A percentile compares a stretch with the other conserved stretches of the same genome.
Evolutionary conservation across 2,888 invertebrate genomes (phyloP).

Genomic region (Drosophila buzzatii): DNA sequence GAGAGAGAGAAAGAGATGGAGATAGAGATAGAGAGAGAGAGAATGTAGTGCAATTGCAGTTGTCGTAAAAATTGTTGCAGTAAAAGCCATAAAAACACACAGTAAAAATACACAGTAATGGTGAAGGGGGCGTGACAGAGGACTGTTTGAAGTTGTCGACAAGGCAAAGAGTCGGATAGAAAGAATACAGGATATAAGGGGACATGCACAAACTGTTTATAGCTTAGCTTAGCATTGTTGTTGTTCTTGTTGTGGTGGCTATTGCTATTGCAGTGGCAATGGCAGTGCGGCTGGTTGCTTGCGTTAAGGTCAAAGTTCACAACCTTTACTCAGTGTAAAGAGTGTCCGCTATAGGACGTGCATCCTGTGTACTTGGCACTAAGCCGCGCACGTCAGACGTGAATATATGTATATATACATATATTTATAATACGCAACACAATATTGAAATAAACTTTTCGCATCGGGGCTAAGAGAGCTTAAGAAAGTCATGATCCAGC

Average conservation of each 20-base stretch:
- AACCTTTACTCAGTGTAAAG: constrained; percentile 32
- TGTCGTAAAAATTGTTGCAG: constrained; percentile 57
- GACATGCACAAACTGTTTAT: constrained; percentile 61
- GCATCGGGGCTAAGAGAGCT: constrained; percentile 16
- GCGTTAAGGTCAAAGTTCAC: constrained; percentile 70
- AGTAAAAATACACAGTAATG: constrained; percentile 25
- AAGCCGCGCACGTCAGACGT: constrained; percentile 47
- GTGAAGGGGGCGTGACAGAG: not conserved
- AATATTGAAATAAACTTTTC: constrained; percentile 31
- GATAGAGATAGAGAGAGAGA: too few relatives aligned
- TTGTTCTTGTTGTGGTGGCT: constrained; percentile 18
- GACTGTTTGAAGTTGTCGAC: constrained; percentile 7
- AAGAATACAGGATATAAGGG: constrained; percentile 7
- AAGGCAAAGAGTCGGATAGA: constrained; percentile 7
- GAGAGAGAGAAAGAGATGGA: too few relatives aligned
- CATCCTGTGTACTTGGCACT: constrained; percentile 34
- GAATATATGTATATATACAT: constrained; percentile 11
- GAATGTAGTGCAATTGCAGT: constrained; percentile 45
- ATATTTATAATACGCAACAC: constrained; percentile 3
- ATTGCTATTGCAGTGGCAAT: constrained; percentile 20
- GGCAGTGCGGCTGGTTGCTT: constrained; percentile 18
- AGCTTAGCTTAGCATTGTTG: constrained; percentile 48
- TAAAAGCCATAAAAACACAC: constrained; percentile 48
- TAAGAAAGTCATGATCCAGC: constrained; percentile 11
- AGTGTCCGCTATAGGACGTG: constrained; percentile 25